Base-by-base conservation (phyloP, 2,797 vertebrate genomes). In the Octomys mimax region DNA sequence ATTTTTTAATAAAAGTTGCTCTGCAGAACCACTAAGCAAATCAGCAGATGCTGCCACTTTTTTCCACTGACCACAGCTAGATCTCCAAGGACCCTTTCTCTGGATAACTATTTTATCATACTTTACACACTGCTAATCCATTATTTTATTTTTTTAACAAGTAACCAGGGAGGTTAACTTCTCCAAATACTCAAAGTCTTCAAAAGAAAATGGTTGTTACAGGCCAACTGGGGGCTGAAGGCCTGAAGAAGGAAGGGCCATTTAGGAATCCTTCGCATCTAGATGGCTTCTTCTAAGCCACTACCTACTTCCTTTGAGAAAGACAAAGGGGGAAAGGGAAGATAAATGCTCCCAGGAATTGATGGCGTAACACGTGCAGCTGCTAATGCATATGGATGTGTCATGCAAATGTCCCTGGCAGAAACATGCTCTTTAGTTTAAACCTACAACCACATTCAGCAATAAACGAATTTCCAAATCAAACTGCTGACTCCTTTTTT, bases 401-500 rank as follows among this genome's bases (percentile, higher is more conserved):
- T 59, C 70, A 94, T 98, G 86, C 98, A 98, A 95, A 31, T 95
- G 96, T 91, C 96, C 97, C 97, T 59, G 97, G 87, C 95, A 98
- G 95, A 94, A 98, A 96, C 94, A 98, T 97, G 97, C 86, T 97
- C 97, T 97, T 98, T 92, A 94, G 97, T 98, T 95, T 97, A 97
- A 98, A 97, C 97, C 92, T 96, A 93, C 14, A 21, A 94, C 80
- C 66, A 46, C 87, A 98, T 98, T 98, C 96, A 96, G 95, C 97
- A 96, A 16, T 66, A 96, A 96, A 97, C 86, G 96, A 91, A 78
- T 98, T 98, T 97, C 97, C 97, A 98, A 98, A 98, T 98, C 97
- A 98, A 98, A 99, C 95, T 99, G 98, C 98, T 98, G 98, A 99
- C 98, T 98, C 97, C 66, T 96, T 97, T 96, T 91, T 98, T 96